Conservation (phyloP, 2,797 vertebrate species). For the Gymnocypris eckloni region DNA sequence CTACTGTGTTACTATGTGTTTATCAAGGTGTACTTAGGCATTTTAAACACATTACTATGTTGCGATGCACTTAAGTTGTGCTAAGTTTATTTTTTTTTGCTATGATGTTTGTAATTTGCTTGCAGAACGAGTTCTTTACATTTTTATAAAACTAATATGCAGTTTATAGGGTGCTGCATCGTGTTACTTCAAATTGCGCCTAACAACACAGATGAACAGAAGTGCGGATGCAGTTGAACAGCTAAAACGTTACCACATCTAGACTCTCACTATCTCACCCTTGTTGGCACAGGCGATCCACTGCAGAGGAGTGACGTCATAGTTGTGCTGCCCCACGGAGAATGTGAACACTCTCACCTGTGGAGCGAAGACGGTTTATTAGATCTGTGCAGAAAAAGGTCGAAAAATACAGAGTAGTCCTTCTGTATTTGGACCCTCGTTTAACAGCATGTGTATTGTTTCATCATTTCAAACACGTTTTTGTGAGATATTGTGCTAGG, state of each 20-base stretch:
- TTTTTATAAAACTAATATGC: not conserved
- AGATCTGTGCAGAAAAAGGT: not conserved
- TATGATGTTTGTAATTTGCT: not conserved
- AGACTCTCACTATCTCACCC: constrained; percentile 77
- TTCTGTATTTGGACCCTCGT: not conserved
- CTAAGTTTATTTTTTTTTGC: not conserved
- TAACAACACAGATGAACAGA: not conserved
- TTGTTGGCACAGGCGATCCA: constrained; percentile 99
- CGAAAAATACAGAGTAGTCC: not conserved
- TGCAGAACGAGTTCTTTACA: not conserved
- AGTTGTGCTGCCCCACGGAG: constrained; percentile 97
- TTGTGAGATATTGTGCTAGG: not conserved
- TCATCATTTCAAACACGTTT: not conserved
- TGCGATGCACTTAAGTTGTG: not conserved
- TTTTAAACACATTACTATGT: not conserved
- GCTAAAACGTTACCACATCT: not conserved
- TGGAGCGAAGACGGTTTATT: not conserved
- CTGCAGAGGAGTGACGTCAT: constrained; percentile 95
- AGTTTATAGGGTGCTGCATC: not conserved
- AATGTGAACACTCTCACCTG: constrained; percentile 98
- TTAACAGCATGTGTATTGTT: not conserved
- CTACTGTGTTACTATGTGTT: not conserved
- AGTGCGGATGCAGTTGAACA: not conserved
- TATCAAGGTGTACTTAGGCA: not conserved
- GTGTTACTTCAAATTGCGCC: not conserved